Conservation (phyloP, 2,797 vertebrate species). For the Molossus molossus region DNA sequence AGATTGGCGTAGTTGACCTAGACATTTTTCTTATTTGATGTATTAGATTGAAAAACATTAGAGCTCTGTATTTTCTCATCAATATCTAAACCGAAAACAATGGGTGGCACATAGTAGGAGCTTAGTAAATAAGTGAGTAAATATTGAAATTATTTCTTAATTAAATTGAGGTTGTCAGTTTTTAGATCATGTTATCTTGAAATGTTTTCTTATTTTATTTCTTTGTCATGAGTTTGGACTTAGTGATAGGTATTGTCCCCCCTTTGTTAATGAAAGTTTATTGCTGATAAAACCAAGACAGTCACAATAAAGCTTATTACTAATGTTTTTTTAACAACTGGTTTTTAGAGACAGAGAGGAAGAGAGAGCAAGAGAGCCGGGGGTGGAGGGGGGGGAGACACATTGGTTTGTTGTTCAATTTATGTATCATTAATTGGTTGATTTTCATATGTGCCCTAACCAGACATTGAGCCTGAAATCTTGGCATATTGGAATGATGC, state of each 20-base stretch:
- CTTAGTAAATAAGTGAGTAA: background rate
- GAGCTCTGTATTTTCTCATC: background rate
- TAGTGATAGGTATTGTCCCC: background rate
- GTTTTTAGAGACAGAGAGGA: background rate
- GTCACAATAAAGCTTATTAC: background rate
- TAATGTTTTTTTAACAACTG: background rate
- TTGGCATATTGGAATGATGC: background rate
- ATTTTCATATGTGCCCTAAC: background rate
- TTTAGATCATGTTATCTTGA: constrained; percentile 33
- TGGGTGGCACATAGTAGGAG: background rate
- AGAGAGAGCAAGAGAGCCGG: background rate
- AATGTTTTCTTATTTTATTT: constrained; percentile 62
- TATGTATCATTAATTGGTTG: background rate
- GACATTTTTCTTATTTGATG: constrained; percentile 7
- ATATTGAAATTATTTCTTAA: constrained; percentile 2
- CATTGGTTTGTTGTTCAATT: background rate
- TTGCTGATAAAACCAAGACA: constrained; percentile 64
- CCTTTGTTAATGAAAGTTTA: constrained; percentile 8
- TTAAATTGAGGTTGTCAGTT: background rate
- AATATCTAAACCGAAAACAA: background rate
- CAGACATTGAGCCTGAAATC: background rate
- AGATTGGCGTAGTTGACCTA: background rate
- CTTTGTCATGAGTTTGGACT: constrained; percentile 54
- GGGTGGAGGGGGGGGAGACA: background rate
- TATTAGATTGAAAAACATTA: constrained; percentile 4